Base-by-base conservation (phyloP, 2,113 vertebrate genomes). In the Peucedramus taeniatus region DNA sequence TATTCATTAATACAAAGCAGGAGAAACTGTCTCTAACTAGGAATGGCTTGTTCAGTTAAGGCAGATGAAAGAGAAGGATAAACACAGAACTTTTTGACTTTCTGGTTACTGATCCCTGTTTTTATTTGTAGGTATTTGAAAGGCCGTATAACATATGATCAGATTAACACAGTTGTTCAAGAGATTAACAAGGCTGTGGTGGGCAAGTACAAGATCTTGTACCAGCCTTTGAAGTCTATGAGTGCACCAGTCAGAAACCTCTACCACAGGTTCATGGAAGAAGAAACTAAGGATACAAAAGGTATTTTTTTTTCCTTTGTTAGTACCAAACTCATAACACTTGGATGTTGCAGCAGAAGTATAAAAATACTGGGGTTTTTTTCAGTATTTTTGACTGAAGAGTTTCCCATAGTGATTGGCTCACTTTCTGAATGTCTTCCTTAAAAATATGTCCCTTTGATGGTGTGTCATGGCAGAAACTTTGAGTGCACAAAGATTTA, bases 221-320 rank as follows among this genome's bases (percentile, higher is more conserved):
- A 96, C 39, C 98, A 98, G 56, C 90, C 99, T 4, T 13, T 91
- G 40, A 99, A 97, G 82, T 93, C 89, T 3, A 92, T 99, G 95
- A 98, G 23, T 88, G 97, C 93, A 27, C 8, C 91, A 3, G 15
- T 60, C 35, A 98, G 98, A 65, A 98, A 96, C 40, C 98, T 99
- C 31, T 98, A 98, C 47, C 96, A 98, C 94, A 97, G 98, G 64
- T 99, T 99, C 89, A 97, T 98, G 56, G 97, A 98, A 18, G 98
- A 99, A 89, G 99, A 99, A 97, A 99, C 97, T 1, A 98, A 98
- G 83, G 98, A 98, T 3, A 99, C 99, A 1, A 99, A 98, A 98
- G 99, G 99, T 99, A 95, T 54, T 15, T 33, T 33, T 23, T 56
- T 39, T 30, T 2, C 7, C 4, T 60, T 59, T 71, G 3, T 54